A percentile compares a stretch with the other conserved stretches of the same genome.
These are phyloP conservation scores for Melinaea marsaeus DNA, from an alignment of 2,888 invertebrate species.

Conservation along the genomic window DNA sequence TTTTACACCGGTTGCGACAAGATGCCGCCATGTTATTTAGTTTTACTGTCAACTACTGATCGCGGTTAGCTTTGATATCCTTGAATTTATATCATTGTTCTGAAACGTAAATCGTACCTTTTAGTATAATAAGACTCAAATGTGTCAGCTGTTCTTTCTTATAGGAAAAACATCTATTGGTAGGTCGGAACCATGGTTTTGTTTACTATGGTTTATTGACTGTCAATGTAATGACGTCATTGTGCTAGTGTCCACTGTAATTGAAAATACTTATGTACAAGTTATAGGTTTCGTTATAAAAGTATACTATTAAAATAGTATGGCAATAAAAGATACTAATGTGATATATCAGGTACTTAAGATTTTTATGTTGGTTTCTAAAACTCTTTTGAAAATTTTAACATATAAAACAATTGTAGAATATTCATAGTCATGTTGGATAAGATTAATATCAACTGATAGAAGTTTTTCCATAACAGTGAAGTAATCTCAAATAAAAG, in stretches of 20 bases:
- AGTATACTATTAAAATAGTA: not conserved
- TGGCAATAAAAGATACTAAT: not conserved
- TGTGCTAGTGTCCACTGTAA: slow-evolving; percentile 37
- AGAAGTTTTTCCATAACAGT: too few species aligned
- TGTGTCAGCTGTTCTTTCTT: slow-evolving; percentile 21
- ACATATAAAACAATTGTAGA: too few species aligned
- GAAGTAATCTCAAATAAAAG: too few species aligned
- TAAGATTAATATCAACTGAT: too few species aligned
- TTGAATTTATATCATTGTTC: slow-evolving; percentile 35
- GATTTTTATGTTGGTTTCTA: too few species aligned
- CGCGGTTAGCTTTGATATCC: slow-evolving; percentile 55
- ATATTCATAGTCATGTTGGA: too few species aligned
- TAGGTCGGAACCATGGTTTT: slow-evolving; percentile 41
- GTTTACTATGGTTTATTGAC: slow-evolving; percentile 72
- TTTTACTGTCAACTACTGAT: slow-evolving; percentile 72
- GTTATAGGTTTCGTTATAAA: not conserved
- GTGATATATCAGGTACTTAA: too few species aligned
- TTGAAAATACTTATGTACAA: slow-evolving; percentile 9
- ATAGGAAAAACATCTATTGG: slow-evolving; percentile 20
- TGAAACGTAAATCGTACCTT: slow-evolving; percentile 12
- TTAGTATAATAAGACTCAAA: slow-evolving; percentile 7
- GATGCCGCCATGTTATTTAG: slow-evolving; percentile 78
- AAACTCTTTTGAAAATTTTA: too few species aligned
- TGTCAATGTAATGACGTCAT: slow-evolving; percentile 76
- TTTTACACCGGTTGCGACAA: slow-evolving; percentile 70